Base-by-base conservation (phyloP, 2,113 vertebrate genomes). In the Lontra canadensis region DNA sequence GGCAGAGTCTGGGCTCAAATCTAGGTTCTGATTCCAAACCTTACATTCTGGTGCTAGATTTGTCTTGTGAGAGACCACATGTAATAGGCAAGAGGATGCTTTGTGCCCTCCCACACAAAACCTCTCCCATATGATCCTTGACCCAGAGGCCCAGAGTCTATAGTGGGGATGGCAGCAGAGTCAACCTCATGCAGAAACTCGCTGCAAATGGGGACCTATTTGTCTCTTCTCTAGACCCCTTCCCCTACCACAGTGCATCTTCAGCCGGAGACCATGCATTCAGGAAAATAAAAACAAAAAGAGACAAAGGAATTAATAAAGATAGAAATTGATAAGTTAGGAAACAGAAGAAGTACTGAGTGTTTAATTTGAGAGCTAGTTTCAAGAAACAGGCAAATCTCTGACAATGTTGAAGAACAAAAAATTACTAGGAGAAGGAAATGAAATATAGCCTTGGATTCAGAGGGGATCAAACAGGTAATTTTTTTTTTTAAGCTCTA, bases 191-290 rank as follows among this genome's bases (percentile, higher is more conserved):
- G 20, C 2, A 42, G 73, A 34, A 36, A 8, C 17, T 4, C 63
- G 42, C 39, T 34, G 2, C 5, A 47, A 18, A 1, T 1, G 36
- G 65, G 15, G 4, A 13, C 7, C 20, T n/a, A 1, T 2, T 21
- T 31, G 14, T 47, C 7, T 36, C 44, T 18, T 71, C 61, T 71
- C 10, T 65, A 42, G 39, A 1, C 9, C 8, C 1, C 36, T 79
- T 79, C 20, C 12, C 15, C 29, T 1, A 6, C 31, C 29, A 4
- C 36, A 7, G 0, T 6, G 52, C 15, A 12, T 65, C n/a, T 13
- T 55, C 36, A 47, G 17, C 18, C 1, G 34, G 34, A 71, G 2
- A 26, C 17, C 57, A 1, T 10, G 3, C 25, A 25, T 84, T 84
- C 69, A 52, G 79, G n/a, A 87, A 94, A 74, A 29, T 17, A 47